Conservation (phyloP, 2,113 vertebrate genomes). For the Callithrix jacchus region DNA sequence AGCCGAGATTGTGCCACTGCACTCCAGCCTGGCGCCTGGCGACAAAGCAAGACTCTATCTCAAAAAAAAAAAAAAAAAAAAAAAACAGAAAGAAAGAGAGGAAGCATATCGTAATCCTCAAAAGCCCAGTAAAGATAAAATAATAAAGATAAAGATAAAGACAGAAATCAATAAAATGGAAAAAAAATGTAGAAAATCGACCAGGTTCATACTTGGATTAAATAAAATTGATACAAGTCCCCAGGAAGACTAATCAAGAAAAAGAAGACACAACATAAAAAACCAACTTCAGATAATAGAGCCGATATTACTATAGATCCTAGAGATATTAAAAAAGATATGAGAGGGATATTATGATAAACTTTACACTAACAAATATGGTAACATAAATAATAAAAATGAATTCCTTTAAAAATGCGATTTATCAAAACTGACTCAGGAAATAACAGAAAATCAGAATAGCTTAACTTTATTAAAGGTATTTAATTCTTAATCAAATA, state of each 20-base stretch:
- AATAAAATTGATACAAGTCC: not conserved
- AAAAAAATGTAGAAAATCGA: not conserved
- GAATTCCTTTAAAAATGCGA: not conserved
- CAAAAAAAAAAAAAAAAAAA: too few species aligned
- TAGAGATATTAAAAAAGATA: not conserved
- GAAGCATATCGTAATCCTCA: not conserved
- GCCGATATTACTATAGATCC: not conserved
- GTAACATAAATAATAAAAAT: not conserved
- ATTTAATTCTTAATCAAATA: not conserved
- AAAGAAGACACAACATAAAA: not conserved
- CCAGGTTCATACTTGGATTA: not conserved
- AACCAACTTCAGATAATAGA: not conserved
- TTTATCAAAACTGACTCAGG: not conserved
- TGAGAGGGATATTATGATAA: not conserved
- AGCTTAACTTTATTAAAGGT: not conserved
- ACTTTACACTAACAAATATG: not conserved
- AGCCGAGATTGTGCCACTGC: too few species aligned
- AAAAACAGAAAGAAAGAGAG: too few species aligned
- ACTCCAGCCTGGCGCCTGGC: too few species aligned
- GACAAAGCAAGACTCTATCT: too few species aligned
- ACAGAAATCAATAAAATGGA: not conserved
- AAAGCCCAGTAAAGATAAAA: not conserved
- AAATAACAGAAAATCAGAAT: slow-evolving; percentile 15
- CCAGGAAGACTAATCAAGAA: not conserved
- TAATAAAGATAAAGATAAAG: not conserved